phyloP scores from a whole-genome alignment of 2,888 invertebrate genomes.

The Drosophila nr. fundita region DNA sequence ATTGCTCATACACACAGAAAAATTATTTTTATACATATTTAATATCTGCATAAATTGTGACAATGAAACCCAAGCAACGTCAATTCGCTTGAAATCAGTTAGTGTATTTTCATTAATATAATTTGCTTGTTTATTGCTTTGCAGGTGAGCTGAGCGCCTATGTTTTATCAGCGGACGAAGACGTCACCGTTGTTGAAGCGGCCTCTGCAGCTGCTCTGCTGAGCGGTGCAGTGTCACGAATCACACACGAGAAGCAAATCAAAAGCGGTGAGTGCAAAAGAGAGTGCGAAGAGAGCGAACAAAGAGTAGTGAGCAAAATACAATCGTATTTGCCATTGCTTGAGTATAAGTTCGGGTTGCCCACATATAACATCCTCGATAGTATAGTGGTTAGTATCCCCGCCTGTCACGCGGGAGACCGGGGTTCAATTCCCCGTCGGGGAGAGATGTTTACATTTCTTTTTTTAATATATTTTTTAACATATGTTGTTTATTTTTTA shows the following conservation, averaged over 20 bases:
- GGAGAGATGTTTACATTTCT: slow-evolving; percentile 35
- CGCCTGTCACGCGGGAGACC: slow-evolving; percentile 75
- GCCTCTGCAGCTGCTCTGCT: slow-evolving; percentile 32
- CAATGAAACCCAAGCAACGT: background rate
- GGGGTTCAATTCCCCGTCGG: slow-evolving; percentile 76
- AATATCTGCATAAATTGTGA: background rate
- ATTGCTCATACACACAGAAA: background rate
- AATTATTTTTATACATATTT: background rate
- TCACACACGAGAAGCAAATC: slow-evolving; percentile 38
- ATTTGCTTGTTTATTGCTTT: slow-evolving; percentile 34
- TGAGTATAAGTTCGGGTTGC: slow-evolving; percentile 12
- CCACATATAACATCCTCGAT: slow-evolving; percentile 57
- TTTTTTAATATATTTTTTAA: slow-evolving; percentile 22
- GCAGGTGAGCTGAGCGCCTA: slow-evolving; percentile 54
- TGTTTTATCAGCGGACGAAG: slow-evolving; percentile 32
- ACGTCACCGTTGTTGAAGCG: slow-evolving; percentile 12
- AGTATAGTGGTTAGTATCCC: slow-evolving; percentile 75
- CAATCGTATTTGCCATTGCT: background rate
- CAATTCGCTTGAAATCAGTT: background rate
- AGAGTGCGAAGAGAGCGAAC: background rate
- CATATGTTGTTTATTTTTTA: slow-evolving; percentile 7
- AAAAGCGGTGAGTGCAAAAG: slow-evolving; percentile 46
- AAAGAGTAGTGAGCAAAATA: background rate
- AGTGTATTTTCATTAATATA: background rate
- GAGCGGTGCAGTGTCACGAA: slow-evolving; percentile 28